Base-by-base conservation (phyloP, 2,797 vertebrate genomes). In the Neosalanx taihuensis region DNA sequence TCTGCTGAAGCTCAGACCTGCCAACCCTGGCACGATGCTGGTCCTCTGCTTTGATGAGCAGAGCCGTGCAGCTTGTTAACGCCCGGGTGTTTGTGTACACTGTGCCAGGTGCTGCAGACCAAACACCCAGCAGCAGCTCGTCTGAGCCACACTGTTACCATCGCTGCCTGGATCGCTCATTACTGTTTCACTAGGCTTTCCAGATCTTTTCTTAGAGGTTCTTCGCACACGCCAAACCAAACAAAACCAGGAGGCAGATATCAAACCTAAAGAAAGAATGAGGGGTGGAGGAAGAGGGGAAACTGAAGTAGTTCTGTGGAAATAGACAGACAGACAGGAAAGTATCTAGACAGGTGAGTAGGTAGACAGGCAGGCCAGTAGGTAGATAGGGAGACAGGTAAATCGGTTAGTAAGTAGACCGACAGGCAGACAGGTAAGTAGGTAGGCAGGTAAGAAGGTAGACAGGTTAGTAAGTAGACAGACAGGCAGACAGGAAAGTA, bases 11-110 rank as follows among this genome's bases (percentile, higher is more conserved):
- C 77, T 53, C 49, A 72, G 51, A 37, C n/a, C 26, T 61, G 84
- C 76, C 80, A 86, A 79, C 20, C 33, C 66, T 73, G 68, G 79
- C 76, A 84, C 76, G 37, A 57, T 75, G 81, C n/a, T n/a, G n/a
- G n/a, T n/a, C n/a, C 57, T 4, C 20, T 58, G 30, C 18, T 59
- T 37, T 35, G 53, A 69, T 69, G 37, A 35, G 6, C 33, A 30
- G 18, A 69, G 53, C n/a, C 31, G 30, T 10, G 7, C 30, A 9
- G 51, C 66, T 68, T 35, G 67, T 58, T 23, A 69, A 69, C 56
- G 26, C 67, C 17, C 1, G 3, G 20, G n/a, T 35, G 17, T 67
- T 67, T 18, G 1, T 17, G 26, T 66, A 13, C 18, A 29, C 30
- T 26, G 1, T 66, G 41, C 64, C 64, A 26, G 46, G n/a, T 15